Evolutionary conservation across 1,140 invertebrate species (phyloP).

Genomic region (Pinna nobilis): DNA sequence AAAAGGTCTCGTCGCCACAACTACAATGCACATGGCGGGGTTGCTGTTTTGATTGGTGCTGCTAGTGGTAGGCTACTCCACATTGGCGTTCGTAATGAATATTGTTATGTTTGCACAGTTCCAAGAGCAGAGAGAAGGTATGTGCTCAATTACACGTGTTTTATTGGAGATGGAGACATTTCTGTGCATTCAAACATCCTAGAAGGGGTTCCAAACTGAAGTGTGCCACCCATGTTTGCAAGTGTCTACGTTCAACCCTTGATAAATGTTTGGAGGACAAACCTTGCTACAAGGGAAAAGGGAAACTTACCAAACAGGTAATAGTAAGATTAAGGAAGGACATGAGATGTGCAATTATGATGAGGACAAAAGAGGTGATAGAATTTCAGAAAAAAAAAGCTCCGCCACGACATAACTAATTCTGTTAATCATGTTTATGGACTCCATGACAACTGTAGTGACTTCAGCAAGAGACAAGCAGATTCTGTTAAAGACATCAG

Average conservation of each 20-base stretch:
- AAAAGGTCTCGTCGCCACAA: constrained; percentile 18
- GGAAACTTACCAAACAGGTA: constrained; percentile 6
- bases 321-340: constrained; percentile 40
- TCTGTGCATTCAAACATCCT: constrained; percentile 67
- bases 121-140: constrained; percentile 64
- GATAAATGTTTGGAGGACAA: constrained; percentile 42
- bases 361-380: constrained; percentile 31
- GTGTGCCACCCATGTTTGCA: constrained; percentile 65
- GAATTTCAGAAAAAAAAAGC: constrained; percentile 5
- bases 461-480: constrained; percentile 42
- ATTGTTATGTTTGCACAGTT: constrained; percentile 67
- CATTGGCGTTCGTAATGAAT: constrained; percentile 71
- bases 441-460: constrained; percentile 21
- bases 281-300: constrained; percentile 38
- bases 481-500: no score
- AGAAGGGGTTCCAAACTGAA: constrained; percentile 64
- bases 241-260: constrained; percentile 66
- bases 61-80: constrained; percentile 71
- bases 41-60: constrained; percentile 67
- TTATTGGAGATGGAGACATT: constrained; percentile 75
- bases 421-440: constrained; percentile 36
- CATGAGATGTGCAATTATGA: constrained; percentile 43
- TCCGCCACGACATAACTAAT: constrained; percentile 31
- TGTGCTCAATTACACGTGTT: constrained; percentile 66
- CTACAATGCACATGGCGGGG: constrained; percentile 44